Evolutionary conservation across 2,113 vertebrate genomes (phyloP).

Genomic region (Rhabdornis inornatus): DNA sequence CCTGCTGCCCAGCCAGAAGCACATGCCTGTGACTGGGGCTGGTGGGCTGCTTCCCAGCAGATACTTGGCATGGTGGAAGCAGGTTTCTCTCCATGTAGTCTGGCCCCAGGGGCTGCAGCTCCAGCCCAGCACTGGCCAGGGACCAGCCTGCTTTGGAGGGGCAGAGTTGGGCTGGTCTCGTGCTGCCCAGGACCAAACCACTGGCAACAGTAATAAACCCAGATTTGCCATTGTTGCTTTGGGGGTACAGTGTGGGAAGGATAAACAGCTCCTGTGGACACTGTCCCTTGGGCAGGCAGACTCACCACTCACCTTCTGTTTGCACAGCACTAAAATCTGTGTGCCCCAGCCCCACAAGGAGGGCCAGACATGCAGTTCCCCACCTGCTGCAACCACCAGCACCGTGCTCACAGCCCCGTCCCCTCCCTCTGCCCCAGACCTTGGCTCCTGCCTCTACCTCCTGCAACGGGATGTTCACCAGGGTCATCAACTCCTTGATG

Average conservation of each 20-base stretch:
- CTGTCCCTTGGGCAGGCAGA: neutral
- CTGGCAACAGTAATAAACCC: neutral
- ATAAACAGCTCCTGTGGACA: neutral
- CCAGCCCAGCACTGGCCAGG: neutral
- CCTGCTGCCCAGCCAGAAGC: neutral
- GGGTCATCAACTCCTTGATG: slow-evolving; percentile 81
- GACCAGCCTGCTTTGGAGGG: neutral
- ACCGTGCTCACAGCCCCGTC: accelerated
- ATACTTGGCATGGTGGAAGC: neutral
- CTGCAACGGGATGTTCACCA: slow-evolving; percentile 81
- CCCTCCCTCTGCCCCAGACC: neutral
- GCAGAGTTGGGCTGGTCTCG: accelerated
- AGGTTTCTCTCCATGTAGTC: neutral
- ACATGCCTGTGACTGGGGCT: neutral
- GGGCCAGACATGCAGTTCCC: neutral
- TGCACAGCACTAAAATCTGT: neutral
- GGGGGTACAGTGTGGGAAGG: neutral
- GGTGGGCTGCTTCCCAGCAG: neutral
- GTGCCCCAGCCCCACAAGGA: neutral
- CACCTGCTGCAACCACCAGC: neutral
- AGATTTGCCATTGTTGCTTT: neutral
- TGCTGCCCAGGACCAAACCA: neutral
- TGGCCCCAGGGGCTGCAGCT: neutral
- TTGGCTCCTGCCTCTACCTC: slow-evolving; percentile 72
- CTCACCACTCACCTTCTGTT: neutral